Evolutionary conservation across 2,888 invertebrate species (phyloP), one percentile per base, ranked within the genome.

Genomic region (Dynastes maya): DNA sequence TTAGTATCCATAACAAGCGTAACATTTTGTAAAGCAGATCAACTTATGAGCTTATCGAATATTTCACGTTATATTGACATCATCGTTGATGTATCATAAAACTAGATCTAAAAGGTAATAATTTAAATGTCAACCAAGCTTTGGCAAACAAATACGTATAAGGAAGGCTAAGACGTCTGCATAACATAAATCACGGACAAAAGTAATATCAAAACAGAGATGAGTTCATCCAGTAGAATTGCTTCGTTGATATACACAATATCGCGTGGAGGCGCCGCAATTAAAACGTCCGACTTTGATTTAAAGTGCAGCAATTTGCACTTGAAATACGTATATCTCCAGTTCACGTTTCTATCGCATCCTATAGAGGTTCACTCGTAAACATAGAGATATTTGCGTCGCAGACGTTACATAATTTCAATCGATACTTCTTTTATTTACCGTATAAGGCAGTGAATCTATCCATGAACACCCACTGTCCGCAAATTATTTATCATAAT

Each of bases 401-500:
- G 27, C 68, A 27, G 40, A 61, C 40, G 22, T 61, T 72, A 61
- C 37, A 61, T 61, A 72, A 72, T 32, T 32, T 37, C 16, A 61
- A 61, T 71, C 9, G 45, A 5, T 40, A 72, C 9, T 61, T 72
- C 72, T 72, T 72, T 58, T 61, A 72, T 72, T 72, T 61, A 61
- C 72, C 61, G 9, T 72, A 72, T 61, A 61, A 40, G 72, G 72
- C 16, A 72, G 61, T 9, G 72, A 72, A 72, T 72, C 61, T 61
- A 72, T 61, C 61, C n/a, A 45, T 40, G 72, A 72, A 72, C 72
- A 72, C 72, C 72, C 61, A 72, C 72, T 27, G 72, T 16, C 45
- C 22, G 55, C 40, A 37, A 71, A 72, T 72, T 72, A 72, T 58
- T 72, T 72, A 72, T 72, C 72, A 72, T 72, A 72, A 72, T 72